Evolutionary conservation across 2,888 invertebrate species (phyloP).

Genomic region (Harpalus rubripes): DNA sequence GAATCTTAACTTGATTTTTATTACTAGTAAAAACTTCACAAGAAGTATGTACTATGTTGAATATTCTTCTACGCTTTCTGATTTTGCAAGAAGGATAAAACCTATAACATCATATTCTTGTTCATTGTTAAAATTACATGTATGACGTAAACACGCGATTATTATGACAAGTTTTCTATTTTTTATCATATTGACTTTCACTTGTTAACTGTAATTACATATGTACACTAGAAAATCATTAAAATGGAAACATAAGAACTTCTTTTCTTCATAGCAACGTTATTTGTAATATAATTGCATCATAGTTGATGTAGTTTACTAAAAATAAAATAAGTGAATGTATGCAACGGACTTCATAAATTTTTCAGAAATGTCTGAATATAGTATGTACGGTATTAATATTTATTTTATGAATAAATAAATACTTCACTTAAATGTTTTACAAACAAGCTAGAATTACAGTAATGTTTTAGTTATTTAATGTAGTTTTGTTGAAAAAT

Average conservation of each 20-base stretch:
- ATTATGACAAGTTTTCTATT: slow-evolving; percentile 3
- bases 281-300: neutral
- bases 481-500: neutral
- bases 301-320: neutral
- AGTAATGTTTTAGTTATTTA: too few relatives aligned
- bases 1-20: too few relatives aligned
- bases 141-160: neutral
- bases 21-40: neutral
- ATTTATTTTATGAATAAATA: too few relatives aligned
- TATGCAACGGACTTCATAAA: too few relatives aligned
- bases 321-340: neutral
- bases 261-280: neutral
- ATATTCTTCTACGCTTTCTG: neutral
- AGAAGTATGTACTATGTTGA: neutral
- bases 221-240: neutral
- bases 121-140: neutral
- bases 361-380: too few relatives aligned
- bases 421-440: too few relatives aligned
- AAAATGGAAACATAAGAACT: neutral
- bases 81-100: neutral
- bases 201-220: neutral
- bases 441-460: too few relatives aligned
- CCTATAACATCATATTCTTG: neutral
- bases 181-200: neutral
- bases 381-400: too few relatives aligned